A percentile compares a stretch with the other conserved stretches of the same genome.
Evolutionary conservation across 2,113 vertebrate species (phyloP).

Genomic region (Lepus timidus): DNA sequence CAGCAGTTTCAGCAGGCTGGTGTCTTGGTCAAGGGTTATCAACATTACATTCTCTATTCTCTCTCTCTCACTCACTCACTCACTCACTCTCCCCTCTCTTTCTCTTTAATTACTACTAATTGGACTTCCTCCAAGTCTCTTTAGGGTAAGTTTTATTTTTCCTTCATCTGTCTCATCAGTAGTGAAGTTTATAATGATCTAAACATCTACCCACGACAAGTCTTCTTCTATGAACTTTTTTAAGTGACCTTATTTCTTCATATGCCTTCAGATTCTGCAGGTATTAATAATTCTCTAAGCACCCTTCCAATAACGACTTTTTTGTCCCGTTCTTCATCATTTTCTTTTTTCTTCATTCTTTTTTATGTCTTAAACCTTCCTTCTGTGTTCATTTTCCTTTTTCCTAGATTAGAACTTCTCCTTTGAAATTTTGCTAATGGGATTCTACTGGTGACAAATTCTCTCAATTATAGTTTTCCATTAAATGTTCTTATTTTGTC

Average conservation of each 20-base stretch:
- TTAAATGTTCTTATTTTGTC: not conserved
- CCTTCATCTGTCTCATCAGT: not conserved
- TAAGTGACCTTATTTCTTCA: not conserved
- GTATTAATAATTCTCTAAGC: not conserved
- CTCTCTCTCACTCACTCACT: not conserved
- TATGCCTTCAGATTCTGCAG: not conserved
- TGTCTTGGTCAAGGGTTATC: not conserved
- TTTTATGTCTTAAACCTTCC: not conserved
- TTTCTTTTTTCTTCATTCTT: not conserved
- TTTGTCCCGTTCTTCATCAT: not conserved
- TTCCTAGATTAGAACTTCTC: not conserved
- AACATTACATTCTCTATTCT: not conserved
- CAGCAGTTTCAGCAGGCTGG: not conserved
- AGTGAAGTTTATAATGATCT: not conserved
- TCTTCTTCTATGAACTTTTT: not conserved
- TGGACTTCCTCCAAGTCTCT: not conserved
- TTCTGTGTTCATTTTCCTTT: not conserved
- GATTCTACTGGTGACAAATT: not conserved
- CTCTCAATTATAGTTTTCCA: not conserved
- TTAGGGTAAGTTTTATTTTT: not conserved
- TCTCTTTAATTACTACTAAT: not conserved
- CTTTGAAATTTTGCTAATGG: slow-evolving; percentile 18
- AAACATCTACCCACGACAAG: not conserved
- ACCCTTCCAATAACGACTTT: not conserved
- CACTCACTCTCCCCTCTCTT: not conserved